Base-by-base conservation (phyloP, 2,888 invertebrate genomes). In the Nymphalis urticae region DNA sequence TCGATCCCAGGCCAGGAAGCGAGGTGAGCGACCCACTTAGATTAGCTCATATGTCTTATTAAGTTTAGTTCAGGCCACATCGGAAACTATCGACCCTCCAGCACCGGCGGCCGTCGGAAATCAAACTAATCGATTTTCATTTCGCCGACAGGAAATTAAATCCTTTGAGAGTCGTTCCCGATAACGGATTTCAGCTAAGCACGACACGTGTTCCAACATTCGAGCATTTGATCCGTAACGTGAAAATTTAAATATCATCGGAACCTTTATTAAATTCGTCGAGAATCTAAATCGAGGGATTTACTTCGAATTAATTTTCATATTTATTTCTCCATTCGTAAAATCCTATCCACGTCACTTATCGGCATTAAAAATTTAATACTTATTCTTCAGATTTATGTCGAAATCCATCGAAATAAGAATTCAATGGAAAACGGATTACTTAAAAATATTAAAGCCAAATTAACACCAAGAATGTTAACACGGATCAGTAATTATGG, bases 111-210 rank as follows among this genome's bases (percentile, higher is more conserved):
- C 82, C 85, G 79, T 80, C 89, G 92, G 92, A 92, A 90, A 92
- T 92, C 87, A 85, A 92, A 90, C 92, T 92, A 92, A 92, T 92
- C 92, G 92, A 92, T 92, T 92, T 89, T 90, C 92, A 90, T 92
- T 92, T 87, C 85, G 84, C 80, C 84, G 86, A 84, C 90, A 90
- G 92, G 92, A 92, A 92, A 92, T 92, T 92, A 92, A 92, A 92
- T 91, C 92, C 91, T 92, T 92, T 91, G 90, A 88, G 89, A 89
- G 84, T 84, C 86, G 86, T 82, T 82, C 85, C 77, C 87, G 90
- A 91, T 90, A 90, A 86, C 88, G 88, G 87, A 87, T 88, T 89
- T 86, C 84, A 84, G 83, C 86, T 89, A 87, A 89, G 87, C 87
- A 85, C 86, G 89, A 91, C 90, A 89, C 89, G 87, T 90, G 91